phyloP scores from a whole-genome alignment of 1,140 invertebrate species.

The Drosophila aff. region DNA sequence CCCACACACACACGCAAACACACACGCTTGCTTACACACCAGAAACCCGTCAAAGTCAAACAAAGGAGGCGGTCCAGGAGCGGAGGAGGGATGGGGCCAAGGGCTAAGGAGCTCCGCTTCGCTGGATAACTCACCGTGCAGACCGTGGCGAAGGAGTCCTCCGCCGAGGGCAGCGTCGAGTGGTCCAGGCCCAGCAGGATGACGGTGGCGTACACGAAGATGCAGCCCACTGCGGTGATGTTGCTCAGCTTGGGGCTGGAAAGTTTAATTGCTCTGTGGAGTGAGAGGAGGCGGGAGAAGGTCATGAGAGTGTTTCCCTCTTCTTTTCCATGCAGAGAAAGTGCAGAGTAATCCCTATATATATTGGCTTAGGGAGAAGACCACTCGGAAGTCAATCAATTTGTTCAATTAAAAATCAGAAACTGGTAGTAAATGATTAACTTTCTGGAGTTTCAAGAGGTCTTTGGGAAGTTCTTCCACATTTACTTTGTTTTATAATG shows the following conservation, averaged over 20 bases:
- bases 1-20: conserved; percentile 7
- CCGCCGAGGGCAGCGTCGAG: conserved; percentile 89
- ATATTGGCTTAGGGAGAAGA: not conserved
- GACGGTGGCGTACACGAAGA: conserved; percentile 96
- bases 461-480: not conserved
- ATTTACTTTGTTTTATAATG: too few relatives aligned
- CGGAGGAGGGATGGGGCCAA: not conserved
- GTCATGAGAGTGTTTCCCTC: conserved; percentile 6
- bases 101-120: not conserved
- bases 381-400: conserved; percentile 17
- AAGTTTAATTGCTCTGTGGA: conserved; percentile 92
- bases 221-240: conserved; percentile 97
- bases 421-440: conserved; percentile 6
- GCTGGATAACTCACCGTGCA: conserved; percentile 91
- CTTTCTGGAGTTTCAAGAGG: not conserved
- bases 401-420: conserved; percentile 17
- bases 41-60: conserved; percentile 70
- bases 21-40: conserved; percentile 58
- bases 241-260: conserved; percentile 98
- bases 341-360: conserved; percentile 48
- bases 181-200: conserved; percentile 95
- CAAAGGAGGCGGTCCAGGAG: conserved; percentile 40
- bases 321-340: conserved; percentile 19
- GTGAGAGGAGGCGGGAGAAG: conserved; percentile 17
- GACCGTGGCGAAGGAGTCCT: conserved; percentile 90